Evolutionary conservation across 2,113 vertebrate genomes (phyloP), one percentile per base, ranked within the genome.

Genomic region (Pelobates fuscus): DNA sequence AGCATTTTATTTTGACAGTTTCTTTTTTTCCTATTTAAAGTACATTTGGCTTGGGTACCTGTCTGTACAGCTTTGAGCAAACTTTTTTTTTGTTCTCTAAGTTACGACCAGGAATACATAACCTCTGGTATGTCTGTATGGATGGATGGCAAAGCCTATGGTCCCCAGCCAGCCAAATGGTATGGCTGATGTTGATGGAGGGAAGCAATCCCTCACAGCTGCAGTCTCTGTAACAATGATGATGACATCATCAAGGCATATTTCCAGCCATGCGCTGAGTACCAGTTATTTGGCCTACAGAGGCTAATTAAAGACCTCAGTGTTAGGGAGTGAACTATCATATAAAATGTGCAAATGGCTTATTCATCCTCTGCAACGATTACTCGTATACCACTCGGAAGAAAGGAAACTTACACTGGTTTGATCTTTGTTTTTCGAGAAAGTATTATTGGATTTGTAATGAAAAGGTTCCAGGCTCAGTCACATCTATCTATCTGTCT

Each of bases 1-100:
- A 91, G 90, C 89, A 89, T 92, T 93, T 58, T 37, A n/a, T 37
- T 92, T 91, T 94, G 92, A 94, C 92, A 93, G 91, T 92, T 90
- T 91, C 88, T 93, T 93, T 91, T 88, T 93, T 93, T 92, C 91
- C 92, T 93, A 90, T 93, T 94, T 93, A 90, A 94, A 92, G 91
- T 94, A 90, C 93, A 92, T 93, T 93, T 93, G 91, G 92, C 91
- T 88, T 85, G 90, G 88, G 85, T 93, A 90, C 90, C 85, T 86
- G 88, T 92, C 90, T 91, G 90, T 88, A 88, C 87, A 89, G 90
- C 90, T 89, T 91, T 93, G 92, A 92, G 91, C 93, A 93, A 93
- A 93, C 90, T 92, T 90, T 86, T 91, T 54, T 70, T 70, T 70
- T 70, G 68, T 70, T 70, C 58, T 54, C 41, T 60, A 59, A 37